Evolutionary conservation across 2,888 invertebrate species (phyloP), one percentile per base, ranked within the genome.

Genomic region (Oegoconia quadripuncta): DNA sequence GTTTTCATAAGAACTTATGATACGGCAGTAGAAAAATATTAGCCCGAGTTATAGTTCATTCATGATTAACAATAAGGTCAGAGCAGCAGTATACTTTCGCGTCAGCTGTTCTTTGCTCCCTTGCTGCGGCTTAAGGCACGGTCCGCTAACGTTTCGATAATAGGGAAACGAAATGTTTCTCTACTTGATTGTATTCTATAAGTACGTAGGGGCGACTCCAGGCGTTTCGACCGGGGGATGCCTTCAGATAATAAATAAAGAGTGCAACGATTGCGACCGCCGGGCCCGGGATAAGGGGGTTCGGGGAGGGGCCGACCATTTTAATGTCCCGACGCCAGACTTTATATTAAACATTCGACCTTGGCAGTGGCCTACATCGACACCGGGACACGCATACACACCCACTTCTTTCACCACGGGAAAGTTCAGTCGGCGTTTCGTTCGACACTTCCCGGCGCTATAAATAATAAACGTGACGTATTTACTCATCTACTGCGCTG

Each of bases 291-390:
- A 70, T 69, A 70, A 75, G 72, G 79, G 82, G 80, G 74, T 67
- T 69, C 64, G 29, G 29, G 82, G 79, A 74, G 78, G 74, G 82
- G 74, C 76, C 80, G 83, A 84, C 83, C 86, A 86, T 84, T 87
- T 87, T 87, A 86, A 87, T 86, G 86, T 84, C 78, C 77, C 82
- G 79, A 72, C 82, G 80, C 83, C 86, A 84, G 86, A 84, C 86
- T 86, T 86, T 86, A 86, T 87, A 86, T 86, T 86, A 87, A 87
- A 86, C 86, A 87, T 86, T 86, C 86, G 83, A 80, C 87, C 86
- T 87, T 87, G 87, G 66, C 87, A 86, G 65, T 87, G 87, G 83
- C 87, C 87, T 82, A 87, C 84, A 86, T 86, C 74, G 83, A 76
- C 81, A 79, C 70, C 73, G 78, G 76, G 75, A 80, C 83, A 82